Evolutionary conservation across 2,797 vertebrate species (phyloP), one percentile per base, ranked within the genome.

Genomic region (Pyrocephalus nanus): DNA sequence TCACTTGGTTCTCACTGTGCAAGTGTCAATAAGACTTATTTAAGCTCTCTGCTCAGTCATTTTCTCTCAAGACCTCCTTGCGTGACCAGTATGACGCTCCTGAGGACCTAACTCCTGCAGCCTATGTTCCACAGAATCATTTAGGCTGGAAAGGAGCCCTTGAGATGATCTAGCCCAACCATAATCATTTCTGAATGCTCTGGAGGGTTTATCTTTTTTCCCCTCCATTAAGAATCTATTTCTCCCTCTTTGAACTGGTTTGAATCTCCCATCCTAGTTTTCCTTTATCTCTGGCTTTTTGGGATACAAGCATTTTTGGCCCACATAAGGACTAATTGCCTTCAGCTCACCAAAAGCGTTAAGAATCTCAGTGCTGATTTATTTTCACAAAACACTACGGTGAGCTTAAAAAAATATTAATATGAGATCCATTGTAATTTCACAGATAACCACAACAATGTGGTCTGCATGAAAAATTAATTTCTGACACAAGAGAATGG

Each of bases 261-360:
- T 40, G 5, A 16, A 55, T 38, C 26, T 75, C 62, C 86, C 51
- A 69, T 66, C 21, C n/a, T 11, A 66, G 19, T 36, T 88, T 77
- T 76, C 13, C 48, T 42, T 64, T 50, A 54, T 6, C 14, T 71
- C 69, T 55, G 42, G 6, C 6, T 86, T 94, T 57, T 54, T 55
- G 12, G 9, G 6, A 5, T 85, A 2, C n/a, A 53, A 38, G 5
- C 74, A 0, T 0, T 13, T 75, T 66, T 27, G 36, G 47, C 5
- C 27, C 29, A 61, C 9, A 6, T 51, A 23, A 88, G 5, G 21
- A 30, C 53, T 81, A 71, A 66, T 10, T 83, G 29, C 23, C 21
- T 67, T 70, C 15, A 9, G 7, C 20, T 80, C 48, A 54, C 6
- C 22, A 86, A 80, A 83, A 21, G 8, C 34, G 5, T 54, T 80